Evolutionary conservation across 1,140 invertebrate species (phyloP).

Genomic region (Drosophila repleta): DNA sequence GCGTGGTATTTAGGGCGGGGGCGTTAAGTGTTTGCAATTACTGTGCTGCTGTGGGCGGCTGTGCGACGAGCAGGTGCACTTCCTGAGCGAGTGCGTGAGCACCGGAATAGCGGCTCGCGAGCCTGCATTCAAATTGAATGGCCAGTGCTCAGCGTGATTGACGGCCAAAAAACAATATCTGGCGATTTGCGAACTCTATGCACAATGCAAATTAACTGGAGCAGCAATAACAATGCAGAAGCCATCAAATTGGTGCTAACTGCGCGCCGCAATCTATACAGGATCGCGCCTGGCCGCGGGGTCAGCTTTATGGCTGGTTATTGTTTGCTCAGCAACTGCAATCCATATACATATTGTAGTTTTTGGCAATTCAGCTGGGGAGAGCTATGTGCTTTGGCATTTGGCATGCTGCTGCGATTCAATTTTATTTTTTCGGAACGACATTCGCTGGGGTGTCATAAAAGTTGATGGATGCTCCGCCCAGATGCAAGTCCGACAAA

Average conservation of each 20-base stretch:
- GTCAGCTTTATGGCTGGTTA: slow-evolving; percentile 26
- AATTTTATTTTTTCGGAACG: slow-evolving; percentile 24
- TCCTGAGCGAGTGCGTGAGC: not conserved
- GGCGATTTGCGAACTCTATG: slow-evolving; percentile 42
- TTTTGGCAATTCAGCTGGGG: slow-evolving; percentile 44
- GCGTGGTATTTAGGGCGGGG: not conserved
- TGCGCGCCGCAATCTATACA: slow-evolving; percentile 53
- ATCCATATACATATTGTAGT: slow-evolving; percentile 47
- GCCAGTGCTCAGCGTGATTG: slow-evolving; percentile 1
- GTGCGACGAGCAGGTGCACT: not conserved
- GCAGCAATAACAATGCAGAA: slow-evolving; percentile 75
- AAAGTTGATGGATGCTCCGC: slow-evolving; percentile 72
- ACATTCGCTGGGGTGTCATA: slow-evolving; percentile 71
- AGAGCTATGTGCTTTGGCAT: slow-evolving; percentile 51
- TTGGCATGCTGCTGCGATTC: slow-evolving; percentile 49
- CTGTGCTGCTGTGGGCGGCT: not conserved
- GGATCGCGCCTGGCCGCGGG: slow-evolving; percentile 28
- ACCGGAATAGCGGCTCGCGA: not conserved
- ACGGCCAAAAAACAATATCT: slow-evolving; percentile 15
- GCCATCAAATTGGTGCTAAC: slow-evolving; percentile 77
- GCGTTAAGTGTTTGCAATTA: slow-evolving; percentile 39
- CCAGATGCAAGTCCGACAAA: not conserved
- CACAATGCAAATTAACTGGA: slow-evolving; percentile 76
- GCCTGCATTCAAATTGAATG: not conserved
- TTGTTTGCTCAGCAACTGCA: slow-evolving; percentile 27